These are phyloP conservation scores for Xiphydria camelus DNA, from an alignment of 2,888 invertebrate species.

Conservation along the genomic window DNA sequence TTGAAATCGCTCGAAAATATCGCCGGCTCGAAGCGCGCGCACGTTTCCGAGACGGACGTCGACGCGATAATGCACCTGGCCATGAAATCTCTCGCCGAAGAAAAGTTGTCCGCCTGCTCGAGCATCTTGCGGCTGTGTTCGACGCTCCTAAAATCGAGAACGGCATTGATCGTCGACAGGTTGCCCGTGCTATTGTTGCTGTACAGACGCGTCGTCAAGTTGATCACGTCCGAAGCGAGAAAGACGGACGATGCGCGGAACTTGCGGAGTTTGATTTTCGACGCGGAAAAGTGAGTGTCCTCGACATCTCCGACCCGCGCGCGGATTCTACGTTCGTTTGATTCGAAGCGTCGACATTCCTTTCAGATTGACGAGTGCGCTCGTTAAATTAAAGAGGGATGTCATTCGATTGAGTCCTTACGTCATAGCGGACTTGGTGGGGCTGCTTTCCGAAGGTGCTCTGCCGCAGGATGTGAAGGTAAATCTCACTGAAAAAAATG, in stretches of 20 bases:
- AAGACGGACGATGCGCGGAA: constrained; percentile 18
- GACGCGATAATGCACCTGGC: constrained; percentile 37
- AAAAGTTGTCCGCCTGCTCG: constrained; percentile 28
- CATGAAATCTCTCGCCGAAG: constrained; percentile 32
- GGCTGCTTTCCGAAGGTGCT: constrained; percentile 35
- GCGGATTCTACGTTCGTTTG: not conserved
- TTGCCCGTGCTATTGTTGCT: constrained; percentile 37
- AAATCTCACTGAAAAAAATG: no score
- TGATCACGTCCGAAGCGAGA: constrained; percentile 35
- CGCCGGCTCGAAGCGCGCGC: constrained; percentile 29
- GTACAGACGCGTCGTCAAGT: constrained; percentile 34
- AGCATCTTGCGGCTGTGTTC: constrained; percentile 37
- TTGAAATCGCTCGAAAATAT: constrained; percentile 31
- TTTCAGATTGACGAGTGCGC: constrained; percentile 32
- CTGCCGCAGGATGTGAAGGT: constrained; percentile 44
- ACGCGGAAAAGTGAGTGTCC: constrained; percentile 46
- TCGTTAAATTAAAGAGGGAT: constrained; percentile 46
- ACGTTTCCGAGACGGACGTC: constrained; percentile 32
- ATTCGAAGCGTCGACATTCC: not conserved
- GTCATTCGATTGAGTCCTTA: constrained; percentile 42
- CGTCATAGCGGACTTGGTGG: constrained; percentile 46
- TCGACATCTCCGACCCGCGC: not conserved
- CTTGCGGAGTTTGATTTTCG: constrained; percentile 37
- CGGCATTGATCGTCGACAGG: constrained; percentile 36
- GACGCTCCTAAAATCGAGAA: constrained; percentile 35